Conservation (phyloP, 2,797 vertebrate species). For the Myripristis murdjan region DNA sequence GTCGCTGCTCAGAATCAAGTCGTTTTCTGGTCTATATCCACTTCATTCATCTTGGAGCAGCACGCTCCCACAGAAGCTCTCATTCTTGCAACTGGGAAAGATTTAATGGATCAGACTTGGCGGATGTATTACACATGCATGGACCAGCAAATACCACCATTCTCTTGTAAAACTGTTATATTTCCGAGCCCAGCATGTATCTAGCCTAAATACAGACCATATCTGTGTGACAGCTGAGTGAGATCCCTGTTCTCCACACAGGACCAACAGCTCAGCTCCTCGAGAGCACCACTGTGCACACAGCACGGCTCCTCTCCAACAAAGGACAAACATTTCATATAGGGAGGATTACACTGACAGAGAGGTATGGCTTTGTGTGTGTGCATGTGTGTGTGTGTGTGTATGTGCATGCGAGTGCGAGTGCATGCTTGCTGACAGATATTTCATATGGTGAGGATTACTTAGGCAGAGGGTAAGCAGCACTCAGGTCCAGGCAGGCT, state of each 20-base stretch:
- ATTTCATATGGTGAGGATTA: conserved; percentile 75
- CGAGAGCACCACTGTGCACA: conserved; percentile 48
- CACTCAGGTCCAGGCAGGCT: conserved; percentile 56
- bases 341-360: conserved; percentile 68
- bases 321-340: conserved; percentile 81
- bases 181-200: not conserved
- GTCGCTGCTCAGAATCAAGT: no score
- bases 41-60: no score
- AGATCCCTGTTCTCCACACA: conserved; percentile 51
- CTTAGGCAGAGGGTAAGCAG: conserved; percentile 43
- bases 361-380: conserved; percentile 13
- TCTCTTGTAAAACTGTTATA: not conserved
- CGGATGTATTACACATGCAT: no score
- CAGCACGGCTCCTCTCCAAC: conserved; percentile 43
- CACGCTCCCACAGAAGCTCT: no score
- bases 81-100: no score
- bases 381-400: conserved; percentile 12
- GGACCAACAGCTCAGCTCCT: conserved; percentile 32
- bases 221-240: conserved; percentile 9
- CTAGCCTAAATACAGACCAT: conserved; percentile 15
- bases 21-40: no score
- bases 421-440: conserved; percentile 31
- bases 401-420: conserved; percentile 9
- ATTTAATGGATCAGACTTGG: no score
- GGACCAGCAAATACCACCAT: no score